Conservation (phyloP, 2,797 vertebrate genomes). For the Takifugu rubripes region DNA sequence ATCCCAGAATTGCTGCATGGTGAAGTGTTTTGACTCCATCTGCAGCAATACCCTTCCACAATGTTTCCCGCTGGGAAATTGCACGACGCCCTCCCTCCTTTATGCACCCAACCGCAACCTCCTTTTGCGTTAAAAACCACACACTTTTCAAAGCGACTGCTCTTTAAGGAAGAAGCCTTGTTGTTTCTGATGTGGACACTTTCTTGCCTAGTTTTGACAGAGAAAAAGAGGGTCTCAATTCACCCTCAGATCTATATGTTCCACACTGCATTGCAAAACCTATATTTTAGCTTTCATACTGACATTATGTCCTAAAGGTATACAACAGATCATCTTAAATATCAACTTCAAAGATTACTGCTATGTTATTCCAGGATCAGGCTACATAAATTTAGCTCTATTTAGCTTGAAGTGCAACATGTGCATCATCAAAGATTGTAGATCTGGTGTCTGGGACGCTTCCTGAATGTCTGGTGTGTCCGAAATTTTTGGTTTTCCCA, state of each 20-base stretch:
- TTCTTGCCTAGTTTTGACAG: background rate
- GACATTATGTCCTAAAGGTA: background rate
- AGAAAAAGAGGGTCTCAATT: background rate
- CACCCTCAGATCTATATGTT: constrained; percentile 1
- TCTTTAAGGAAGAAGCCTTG: background rate
- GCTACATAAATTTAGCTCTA: no score
- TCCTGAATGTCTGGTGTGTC: no score
- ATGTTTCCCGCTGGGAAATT: constrained; percentile 11
- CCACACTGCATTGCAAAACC: background rate
- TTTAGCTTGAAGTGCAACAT: no score
- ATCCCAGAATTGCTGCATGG: constrained; percentile 8
- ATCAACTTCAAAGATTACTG: no score
- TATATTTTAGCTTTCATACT: background rate
- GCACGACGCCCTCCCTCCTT: constrained; percentile 1
- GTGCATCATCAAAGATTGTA: no score
- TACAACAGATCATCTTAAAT: background rate
- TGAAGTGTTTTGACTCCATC: constrained; percentile 4
- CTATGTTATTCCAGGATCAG: no score
- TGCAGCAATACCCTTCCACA: constrained; percentile 2
- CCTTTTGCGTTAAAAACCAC: no score
- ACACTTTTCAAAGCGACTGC: background rate
- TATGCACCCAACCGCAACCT: constrained; percentile 9
- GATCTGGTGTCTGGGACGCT: no score
- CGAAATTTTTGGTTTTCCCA: no score
- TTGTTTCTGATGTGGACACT: background rate